These are phyloP conservation scores for Nipponacmea schrenckii DNA, from an alignment of 2,888 invertebrate genomes.

Conservation along the genomic window DNA sequence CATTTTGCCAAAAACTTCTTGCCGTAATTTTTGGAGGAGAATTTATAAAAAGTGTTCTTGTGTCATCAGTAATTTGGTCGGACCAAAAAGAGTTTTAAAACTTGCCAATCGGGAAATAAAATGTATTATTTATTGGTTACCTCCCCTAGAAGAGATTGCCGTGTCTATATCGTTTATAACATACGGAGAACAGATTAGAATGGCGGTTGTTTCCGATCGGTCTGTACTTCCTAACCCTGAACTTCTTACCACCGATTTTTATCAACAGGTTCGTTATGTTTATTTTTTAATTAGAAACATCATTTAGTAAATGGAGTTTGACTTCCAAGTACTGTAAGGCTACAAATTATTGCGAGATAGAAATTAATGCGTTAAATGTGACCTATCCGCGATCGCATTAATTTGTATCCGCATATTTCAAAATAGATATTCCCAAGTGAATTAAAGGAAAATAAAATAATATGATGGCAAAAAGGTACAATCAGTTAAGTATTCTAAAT, in stretches of 20 bases:
- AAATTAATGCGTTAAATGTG: too few relatives aligned
- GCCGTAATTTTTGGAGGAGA: constrained; percentile 56
- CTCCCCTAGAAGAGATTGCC: constrained; percentile 69
- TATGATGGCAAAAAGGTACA: too few relatives aligned
- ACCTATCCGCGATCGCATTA: too few relatives aligned
- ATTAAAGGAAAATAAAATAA: too few relatives aligned
- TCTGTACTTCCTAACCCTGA: constrained; percentile 66
- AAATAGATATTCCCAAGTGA: too few relatives aligned
- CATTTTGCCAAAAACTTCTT: constrained; percentile 62
- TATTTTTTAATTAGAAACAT: too few relatives aligned
- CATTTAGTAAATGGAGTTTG: not conserved
- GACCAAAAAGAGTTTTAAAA: constrained; percentile 69
- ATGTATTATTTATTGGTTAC: constrained; percentile 68
- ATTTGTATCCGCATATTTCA: too few relatives aligned
- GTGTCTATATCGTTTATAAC: constrained; percentile 71
- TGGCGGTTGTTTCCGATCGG: constrained; percentile 70
- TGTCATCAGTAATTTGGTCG: constrained; percentile 70
- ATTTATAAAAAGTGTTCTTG: constrained; percentile 55
- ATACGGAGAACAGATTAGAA: constrained; percentile 71
- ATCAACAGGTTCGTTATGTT: constrained; percentile 57
- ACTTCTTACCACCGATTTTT: constrained; percentile 64
- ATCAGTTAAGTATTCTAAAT: too few relatives aligned
- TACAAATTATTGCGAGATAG: too few relatives aligned
- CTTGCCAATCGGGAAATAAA: constrained; percentile 67
- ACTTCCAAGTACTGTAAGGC: too few relatives aligned